Evolutionary conservation across 2,888 invertebrate genomes (phyloP), one percentile per base, ranked within the genome.

Genomic region (Lasioglossum lativentre): DNA sequence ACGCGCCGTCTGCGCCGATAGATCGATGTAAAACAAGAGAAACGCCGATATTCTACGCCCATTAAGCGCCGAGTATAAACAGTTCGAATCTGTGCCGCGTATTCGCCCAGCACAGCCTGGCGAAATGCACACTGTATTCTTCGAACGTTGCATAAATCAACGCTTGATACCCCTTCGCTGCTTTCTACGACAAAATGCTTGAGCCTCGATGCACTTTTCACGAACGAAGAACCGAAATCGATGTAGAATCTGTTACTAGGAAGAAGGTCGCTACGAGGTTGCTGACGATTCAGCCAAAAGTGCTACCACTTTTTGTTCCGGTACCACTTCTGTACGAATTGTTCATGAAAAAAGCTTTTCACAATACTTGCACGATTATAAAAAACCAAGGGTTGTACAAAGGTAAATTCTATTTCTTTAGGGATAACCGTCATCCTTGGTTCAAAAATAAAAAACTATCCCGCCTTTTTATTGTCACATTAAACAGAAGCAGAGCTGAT

Each of bases 71-170:
- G 71, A 70, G 23, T 72, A 68, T 70, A 63, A 78, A 78, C 82
- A 73, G 66, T 70, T 19, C 23, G 42, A 40, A 63, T 34, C 27
- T 42, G 47, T 30, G 52, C 30, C 66, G 42, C 27, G 19, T 56
- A 76, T n/a, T 23, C 52, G 0, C 23, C 23, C 23, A 23, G 52
- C 52, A 52, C 47, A 16, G 52, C 23, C 52, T 3, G n/a, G 27
- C 52, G 10, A 42, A 42, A 23, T 75, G n/a, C 74, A 47, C 30
- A 70, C 34, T 8, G 68, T 56, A 68, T 52, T 16, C 72, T 34
- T 68, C 30, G 34, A 56, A 30, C 23, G 40, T 30, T 27, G 73
- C n/a, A n/a, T 82, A 83, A 83, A 82, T 83, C 82, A 77, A 47
- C 52, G n/a, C 38, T 68, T 19, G 38, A 77, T 59, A 82, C 59